phyloP scores from a whole-genome alignment of 2,888 invertebrate species.

The Clepsis dumicolana region DNA sequence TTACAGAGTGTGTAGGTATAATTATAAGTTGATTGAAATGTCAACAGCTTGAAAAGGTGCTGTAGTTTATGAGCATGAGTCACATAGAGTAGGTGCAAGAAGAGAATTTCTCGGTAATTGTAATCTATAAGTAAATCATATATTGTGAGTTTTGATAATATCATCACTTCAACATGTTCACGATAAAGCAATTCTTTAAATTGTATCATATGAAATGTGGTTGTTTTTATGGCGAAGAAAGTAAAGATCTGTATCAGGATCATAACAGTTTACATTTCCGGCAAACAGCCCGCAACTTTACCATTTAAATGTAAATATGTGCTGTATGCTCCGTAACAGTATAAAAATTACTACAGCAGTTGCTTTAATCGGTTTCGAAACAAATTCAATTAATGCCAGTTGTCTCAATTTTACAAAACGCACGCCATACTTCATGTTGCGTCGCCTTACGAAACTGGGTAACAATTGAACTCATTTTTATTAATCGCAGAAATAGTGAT shows the following conservation, averaged over 20 bases:
- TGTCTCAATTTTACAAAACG: slow-evolving; percentile 36
- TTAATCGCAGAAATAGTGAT: slow-evolving; percentile 39
- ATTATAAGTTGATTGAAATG: slow-evolving; percentile 32
- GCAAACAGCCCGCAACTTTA: slow-evolving; percentile 24
- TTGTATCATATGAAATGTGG: slow-evolving; percentile 16
- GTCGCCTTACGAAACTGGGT: slow-evolving; percentile 25
- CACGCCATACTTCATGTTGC: slow-evolving; percentile 27
- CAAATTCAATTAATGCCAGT: slow-evolving; percentile 39
- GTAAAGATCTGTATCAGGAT: slow-evolving; percentile 34
- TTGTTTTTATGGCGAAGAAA: slow-evolving; percentile 35
- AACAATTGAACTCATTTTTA: slow-evolving; percentile 41
- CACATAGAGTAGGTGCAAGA: slow-evolving; percentile 14
- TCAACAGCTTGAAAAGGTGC: slow-evolving; percentile 5
- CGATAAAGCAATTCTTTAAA: slow-evolving; percentile 28
- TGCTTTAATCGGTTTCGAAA: slow-evolving; percentile 30
- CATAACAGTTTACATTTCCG: slow-evolving; percentile 30
- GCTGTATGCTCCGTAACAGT: slow-evolving; percentile 13
- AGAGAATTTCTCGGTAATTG: slow-evolving; percentile 8
- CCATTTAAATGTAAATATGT: slow-evolving; percentile 26
- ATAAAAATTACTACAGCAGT: slow-evolving; percentile 17
- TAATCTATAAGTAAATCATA: not conserved
- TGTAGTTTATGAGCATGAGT: slow-evolving; percentile 23
- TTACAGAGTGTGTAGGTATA: not conserved
- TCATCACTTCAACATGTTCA: slow-evolving; percentile 4
- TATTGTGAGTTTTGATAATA: slow-evolving; percentile 11